Base-by-base conservation (phyloP, 2,888 invertebrate species). In the Entomobrya multifasciata region DNA sequence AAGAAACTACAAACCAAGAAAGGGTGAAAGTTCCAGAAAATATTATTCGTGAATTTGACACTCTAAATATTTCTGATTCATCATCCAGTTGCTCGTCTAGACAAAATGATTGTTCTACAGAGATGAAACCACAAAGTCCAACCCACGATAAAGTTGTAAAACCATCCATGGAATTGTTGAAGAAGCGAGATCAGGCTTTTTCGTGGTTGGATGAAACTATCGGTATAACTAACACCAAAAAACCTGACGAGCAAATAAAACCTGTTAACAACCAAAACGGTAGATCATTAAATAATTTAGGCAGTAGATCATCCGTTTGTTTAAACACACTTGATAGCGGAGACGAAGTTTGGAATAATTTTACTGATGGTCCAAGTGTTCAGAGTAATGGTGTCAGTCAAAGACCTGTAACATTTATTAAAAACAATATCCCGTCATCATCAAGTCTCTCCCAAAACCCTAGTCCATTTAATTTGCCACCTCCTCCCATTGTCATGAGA, bases 181-280 rank as follows among this genome's bases (percentile, higher is more conserved):
- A 90, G 78, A 92, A 92, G 44, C 85, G 92, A 15, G 92, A 92
- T 47, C 92, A 92, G 88, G 93, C 93, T 22, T 93, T 93, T 91
- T 93, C 92, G 86, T 93, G 93, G 93, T 86, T 93, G 6, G 92
- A 92, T 88, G 92, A 92, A 88, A 92, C 93, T 1, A 89, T 91
- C 74, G 90, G 89, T n/a, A 88, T 90, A 49, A 89, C 65, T 17
- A 44, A 15, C 30, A 27, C 15, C 1, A 41, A 0, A 13, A 87
- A 84, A 10, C 30, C 20, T 5, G 52, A 36, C 11, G 67, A 65
- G 11, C 15, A 65, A 6, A 15, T 20, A 36, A 70, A 74, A 36
- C 22, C 78, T 30, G 22, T 27, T 22, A 79, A 86, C 11, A 20
- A 25, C 36, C 74, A 60, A 41, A 47, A 52, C 13, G 10, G 17